Evolutionary conservation across 2,113 vertebrate genomes (phyloP).

Genomic region (Podarcis muralis): DNA sequence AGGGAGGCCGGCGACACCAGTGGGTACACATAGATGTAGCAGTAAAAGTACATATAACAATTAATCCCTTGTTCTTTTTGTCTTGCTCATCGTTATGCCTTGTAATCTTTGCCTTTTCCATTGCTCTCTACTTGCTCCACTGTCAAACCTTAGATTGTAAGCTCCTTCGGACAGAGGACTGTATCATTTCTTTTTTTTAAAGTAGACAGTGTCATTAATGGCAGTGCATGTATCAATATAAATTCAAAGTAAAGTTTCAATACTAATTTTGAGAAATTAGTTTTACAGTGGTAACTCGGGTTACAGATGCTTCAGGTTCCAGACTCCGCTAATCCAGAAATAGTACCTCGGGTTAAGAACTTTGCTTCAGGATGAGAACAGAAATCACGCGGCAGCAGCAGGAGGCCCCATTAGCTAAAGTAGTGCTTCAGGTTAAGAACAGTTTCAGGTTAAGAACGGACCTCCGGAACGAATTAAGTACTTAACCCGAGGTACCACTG

Average conservation of each 20-base stretch:
- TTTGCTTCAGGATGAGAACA: too few species aligned
- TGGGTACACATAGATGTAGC: not conserved
- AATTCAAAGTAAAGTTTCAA: not conserved
- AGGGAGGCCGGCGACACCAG: not conserved
- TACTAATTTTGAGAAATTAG: not conserved
- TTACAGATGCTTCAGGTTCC: too few species aligned
- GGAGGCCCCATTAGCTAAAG: too few species aligned
- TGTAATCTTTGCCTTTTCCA: not conserved
- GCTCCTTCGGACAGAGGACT: not conserved
- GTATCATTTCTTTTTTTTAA: not conserved
- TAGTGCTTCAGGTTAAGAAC: too few species aligned
- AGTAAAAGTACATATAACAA: not conserved
- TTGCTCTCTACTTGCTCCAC: not conserved
- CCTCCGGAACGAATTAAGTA: too few species aligned
- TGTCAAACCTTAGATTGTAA: not conserved
- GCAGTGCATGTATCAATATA: not conserved
- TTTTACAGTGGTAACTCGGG: too few species aligned
- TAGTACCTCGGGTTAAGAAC: too few species aligned
- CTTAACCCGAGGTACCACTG: too few species aligned
- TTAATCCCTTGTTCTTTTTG: not conserved
- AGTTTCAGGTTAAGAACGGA: too few species aligned
- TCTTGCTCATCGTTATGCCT: not conserved
- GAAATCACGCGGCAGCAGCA: too few species aligned
- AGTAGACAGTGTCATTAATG: not conserved
- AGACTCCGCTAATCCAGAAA: too few species aligned